A percentile compares a stretch with the other conserved stretches of the same genome.
phyloP scores from a whole-genome alignment of 37 sponge, comb jelly and placozoan genomes.

The Amphimedon queenslandica region DNA sequence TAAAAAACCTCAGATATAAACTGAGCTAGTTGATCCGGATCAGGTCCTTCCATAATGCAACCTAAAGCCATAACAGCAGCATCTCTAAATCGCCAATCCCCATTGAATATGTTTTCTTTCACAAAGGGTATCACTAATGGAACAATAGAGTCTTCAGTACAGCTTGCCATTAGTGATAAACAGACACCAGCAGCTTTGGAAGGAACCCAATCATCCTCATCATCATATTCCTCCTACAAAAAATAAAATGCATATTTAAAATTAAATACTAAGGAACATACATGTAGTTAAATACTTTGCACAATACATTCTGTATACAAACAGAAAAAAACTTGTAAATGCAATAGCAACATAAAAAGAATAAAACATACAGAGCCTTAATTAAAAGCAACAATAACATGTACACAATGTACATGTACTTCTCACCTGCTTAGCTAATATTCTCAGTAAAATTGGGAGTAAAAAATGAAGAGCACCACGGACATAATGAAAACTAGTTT shows the following conservation, averaged over 20 bases:
- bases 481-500: constrained; percentile 77
- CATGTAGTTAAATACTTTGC: background rate
- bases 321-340: background rate
- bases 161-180: constrained; percentile 82
- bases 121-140: constrained; percentile 69
- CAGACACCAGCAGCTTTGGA: constrained; percentile 99
- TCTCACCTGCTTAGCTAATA: constrained; percentile 89
- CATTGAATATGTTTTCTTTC: constrained; percentile 44
- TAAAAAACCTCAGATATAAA: constrained; percentile 23
- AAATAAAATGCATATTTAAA: background rate
- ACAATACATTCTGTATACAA: too few relatives aligned
- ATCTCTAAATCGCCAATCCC: constrained; percentile 86
- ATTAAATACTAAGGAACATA: background rate
- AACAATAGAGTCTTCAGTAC: constrained; percentile 82
- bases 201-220: constrained; percentile 99
- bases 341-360: background rate
- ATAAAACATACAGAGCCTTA: too few relatives aligned
- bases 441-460: constrained; percentile 69
- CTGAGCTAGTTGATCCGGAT: constrained; percentile 24
- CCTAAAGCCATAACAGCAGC: constrained; percentile 94
- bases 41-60: constrained; percentile 71
- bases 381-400: background rate
- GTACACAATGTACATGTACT: background rate
- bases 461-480: constrained; percentile 90
- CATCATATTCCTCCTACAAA: constrained; percentile 94